A percentile compares a stretch with the other conserved stretches of the same genome.
Evolutionary conservation across 2,888 invertebrate species (phyloP).

Genomic region (Alentia gelatinosa): DNA sequence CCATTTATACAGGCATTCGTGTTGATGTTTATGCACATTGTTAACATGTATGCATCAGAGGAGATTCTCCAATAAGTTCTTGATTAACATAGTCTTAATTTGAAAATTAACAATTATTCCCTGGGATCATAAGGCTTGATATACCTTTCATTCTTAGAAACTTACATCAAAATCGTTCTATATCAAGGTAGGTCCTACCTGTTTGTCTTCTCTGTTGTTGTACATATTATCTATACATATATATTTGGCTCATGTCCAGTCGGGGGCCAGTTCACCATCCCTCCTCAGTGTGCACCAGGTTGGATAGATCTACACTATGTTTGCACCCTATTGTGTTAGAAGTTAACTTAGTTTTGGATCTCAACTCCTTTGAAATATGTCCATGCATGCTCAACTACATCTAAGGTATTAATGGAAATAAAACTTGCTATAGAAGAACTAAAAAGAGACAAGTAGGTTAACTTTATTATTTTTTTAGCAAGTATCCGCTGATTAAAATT

Average conservation of each 20-base stretch:
- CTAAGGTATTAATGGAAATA: not conserved
- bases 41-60: not conserved
- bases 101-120: not conserved
- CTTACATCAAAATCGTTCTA: not conserved
- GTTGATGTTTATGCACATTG: not conserved
- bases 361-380: too few species aligned
- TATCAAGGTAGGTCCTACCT: not conserved
- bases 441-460: too few species aligned
- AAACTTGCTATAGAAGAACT: too few species aligned
- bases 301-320: not conserved
- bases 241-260: not conserved
- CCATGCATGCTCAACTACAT: not conserved
- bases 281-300: not conserved
- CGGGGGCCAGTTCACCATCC: not conserved
- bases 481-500: too few species aligned
- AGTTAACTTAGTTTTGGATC: not conserved
- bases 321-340: slow-evolving; percentile 32
- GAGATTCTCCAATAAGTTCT: too few species aligned
- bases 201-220: not conserved
- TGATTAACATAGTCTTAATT: too few species aligned
- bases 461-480: too few species aligned
- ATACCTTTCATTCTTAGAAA: not conserved
- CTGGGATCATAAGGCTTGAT: not conserved
- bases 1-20: not conserved
- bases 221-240: not conserved